phyloP scores from a whole-genome alignment of 2,888 invertebrate genomes.

The Allacma fusca region DNA sequence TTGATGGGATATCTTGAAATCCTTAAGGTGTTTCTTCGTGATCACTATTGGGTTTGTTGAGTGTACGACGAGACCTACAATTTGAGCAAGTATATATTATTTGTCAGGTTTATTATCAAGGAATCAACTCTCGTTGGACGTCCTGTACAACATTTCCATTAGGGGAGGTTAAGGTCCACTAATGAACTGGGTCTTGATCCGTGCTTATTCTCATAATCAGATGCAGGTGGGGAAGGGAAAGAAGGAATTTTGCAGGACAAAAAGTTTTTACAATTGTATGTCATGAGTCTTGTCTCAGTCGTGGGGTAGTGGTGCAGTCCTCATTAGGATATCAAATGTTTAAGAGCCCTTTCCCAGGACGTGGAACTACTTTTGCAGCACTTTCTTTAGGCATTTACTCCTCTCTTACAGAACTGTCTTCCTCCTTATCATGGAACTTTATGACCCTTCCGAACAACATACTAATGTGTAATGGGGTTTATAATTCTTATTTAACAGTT shows the following conservation, averaged over 20 bases:
- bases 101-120: slow-evolving; percentile 1
- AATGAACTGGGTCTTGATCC: not conserved
- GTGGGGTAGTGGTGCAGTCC: not conserved
- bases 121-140: not conserved
- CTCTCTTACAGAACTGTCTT: no score
- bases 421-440: no score
- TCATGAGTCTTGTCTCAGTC: not conserved
- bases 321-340: slow-evolving; percentile 1
- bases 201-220: not conserved
- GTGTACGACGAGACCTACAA: not conserved
- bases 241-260: no score
- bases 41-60: not conserved
- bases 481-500: no score
- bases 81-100: not conserved
- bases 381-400: no score
- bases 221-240: no score
- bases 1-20: not conserved
- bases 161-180: not conserved
- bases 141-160: not conserved
- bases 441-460: no score
- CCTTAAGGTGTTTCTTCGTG: slow-evolving; percentile 14
- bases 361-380: not conserved
- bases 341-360: no score
- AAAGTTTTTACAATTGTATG: no score
- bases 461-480: no score